Evolutionary conservation across 2,888 invertebrate genomes (phyloP).

Genomic region (Toxonevra muliebris): DNA sequence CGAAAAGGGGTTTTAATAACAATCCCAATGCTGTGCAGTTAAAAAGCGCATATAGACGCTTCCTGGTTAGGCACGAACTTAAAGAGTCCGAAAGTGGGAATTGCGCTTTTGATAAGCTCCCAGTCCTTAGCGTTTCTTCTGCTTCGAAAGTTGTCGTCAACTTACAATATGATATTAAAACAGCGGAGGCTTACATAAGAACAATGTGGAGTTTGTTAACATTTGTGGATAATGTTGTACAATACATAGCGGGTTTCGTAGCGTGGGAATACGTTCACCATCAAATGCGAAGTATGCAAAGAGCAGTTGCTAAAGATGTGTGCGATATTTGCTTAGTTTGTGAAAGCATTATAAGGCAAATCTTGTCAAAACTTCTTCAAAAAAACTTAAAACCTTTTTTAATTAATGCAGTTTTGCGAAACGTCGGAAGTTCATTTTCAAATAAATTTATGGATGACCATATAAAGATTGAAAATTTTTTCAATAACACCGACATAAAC

Average conservation of each 20-base stretch:
- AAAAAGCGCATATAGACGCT: conserved; percentile 8
- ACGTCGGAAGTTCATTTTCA: conserved; percentile 4
- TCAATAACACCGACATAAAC: background rate
- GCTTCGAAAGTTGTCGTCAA: background rate
- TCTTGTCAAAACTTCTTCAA: background rate
- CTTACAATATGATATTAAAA: background rate
- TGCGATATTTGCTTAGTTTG: conserved; percentile 4
- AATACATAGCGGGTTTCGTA: conserved; percentile 17
- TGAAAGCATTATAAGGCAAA: conserved; percentile 3
- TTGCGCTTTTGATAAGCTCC: conserved; percentile 6
- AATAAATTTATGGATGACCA: conserved; percentile 16
- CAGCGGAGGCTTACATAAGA: background rate
- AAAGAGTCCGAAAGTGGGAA: conserved; percentile 7
- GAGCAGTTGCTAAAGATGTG: conserved; percentile 6
- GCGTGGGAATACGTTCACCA: background rate
- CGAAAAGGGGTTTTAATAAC: conserved; percentile 4
- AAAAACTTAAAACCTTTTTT: conserved; percentile 7
- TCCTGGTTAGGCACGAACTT: too few relatives aligned
- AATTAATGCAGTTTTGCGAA: conserved; percentile 1
- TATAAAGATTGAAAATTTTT: conserved; percentile 4
- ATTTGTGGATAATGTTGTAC: conserved; percentile 12
- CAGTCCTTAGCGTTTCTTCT: conserved; percentile 2
- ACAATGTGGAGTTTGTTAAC: conserved; percentile 4
- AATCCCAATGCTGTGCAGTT: background rate
- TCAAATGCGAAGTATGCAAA: conserved; percentile 6